phyloP scores from a whole-genome alignment of 2,888 invertebrate species.

The Hydrotaea diabolus region DNA sequence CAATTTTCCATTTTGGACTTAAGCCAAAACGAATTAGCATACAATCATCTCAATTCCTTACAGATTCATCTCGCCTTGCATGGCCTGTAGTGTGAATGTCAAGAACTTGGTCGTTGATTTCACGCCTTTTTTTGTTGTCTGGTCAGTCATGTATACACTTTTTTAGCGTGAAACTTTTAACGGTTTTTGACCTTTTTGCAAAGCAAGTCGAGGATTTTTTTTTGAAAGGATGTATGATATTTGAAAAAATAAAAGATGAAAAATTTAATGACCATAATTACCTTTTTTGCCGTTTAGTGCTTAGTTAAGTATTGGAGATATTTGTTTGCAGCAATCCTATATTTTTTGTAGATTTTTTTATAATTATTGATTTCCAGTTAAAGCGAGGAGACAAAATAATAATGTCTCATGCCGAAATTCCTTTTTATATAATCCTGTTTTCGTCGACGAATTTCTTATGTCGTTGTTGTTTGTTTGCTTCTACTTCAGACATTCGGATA shows the following conservation, averaged over 20 bases:
- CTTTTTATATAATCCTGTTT: conserved; percentile 24
- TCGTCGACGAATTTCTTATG: neutral
- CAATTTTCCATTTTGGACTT: conserved; percentile 3
- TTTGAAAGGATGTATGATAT: neutral
- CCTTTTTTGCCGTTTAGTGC: neutral
- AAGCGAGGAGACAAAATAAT: too few relatives aligned
- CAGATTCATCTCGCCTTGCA: too few relatives aligned
- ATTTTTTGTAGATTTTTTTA: neutral
- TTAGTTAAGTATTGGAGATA: neutral
- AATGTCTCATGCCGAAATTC: neutral
- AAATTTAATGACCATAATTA: conserved; percentile 13
- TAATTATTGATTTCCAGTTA: too few relatives aligned
- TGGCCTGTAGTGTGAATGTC: neutral
- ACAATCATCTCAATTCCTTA: neutral
- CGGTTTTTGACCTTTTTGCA: conserved; percentile 37
- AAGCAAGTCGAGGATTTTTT: neutral
- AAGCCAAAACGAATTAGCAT: conserved; percentile 18
- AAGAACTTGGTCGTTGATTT: conserved; percentile 3
- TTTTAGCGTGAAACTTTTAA: conserved; percentile 32
- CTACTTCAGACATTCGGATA: neutral
- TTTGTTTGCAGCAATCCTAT: neutral
- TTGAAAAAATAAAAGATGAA: neutral
- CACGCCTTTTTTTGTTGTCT: neutral
- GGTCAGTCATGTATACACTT: neutral
- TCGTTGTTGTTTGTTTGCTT: neutral